Evolutionary conservation across 2,888 invertebrate species (phyloP).

Genomic region (Netelia melanura): DNA sequence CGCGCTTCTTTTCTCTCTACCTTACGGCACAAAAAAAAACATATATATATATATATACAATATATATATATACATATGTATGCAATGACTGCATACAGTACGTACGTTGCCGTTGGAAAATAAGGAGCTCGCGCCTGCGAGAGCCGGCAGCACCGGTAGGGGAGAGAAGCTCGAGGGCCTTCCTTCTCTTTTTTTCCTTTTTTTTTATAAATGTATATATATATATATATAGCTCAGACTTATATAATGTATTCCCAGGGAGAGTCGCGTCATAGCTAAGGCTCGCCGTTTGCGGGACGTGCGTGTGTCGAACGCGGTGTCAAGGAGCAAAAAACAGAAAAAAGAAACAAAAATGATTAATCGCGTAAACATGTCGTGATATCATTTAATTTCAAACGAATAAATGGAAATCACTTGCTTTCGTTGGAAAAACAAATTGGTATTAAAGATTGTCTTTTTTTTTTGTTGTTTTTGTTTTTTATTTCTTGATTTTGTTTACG

Average conservation of each 20-base stretch:
- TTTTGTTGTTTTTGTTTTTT: no score
- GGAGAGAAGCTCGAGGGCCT: conserved; percentile 64
- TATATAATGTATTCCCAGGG: conserved; percentile 79
- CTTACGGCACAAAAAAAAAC: not conserved
- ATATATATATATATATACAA: not conserved
- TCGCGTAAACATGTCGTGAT: no score
- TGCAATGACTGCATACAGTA: not conserved
- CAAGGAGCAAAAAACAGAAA: no score
- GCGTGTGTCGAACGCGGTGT: not conserved
- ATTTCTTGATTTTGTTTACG: no score
- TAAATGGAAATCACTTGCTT: no score
- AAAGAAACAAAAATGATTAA: no score
- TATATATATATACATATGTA: not conserved
- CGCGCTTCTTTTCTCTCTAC: conserved; percentile 35
- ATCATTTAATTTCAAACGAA: no score
- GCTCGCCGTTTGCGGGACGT: not conserved
- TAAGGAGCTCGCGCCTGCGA: conserved; percentile 29
- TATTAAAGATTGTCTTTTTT: no score
- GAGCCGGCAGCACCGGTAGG: conserved; percentile 47
- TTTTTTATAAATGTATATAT: conserved; percentile 13
- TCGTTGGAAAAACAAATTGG: no score
- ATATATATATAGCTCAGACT: conserved; percentile 59
- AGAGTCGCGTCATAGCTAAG: conserved; percentile 20
- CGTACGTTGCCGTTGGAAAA: conserved; percentile 19
- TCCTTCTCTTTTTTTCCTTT: conserved; percentile 73